Evolutionary conservation across 2,888 invertebrate genomes (phyloP), one percentile per base, ranked within the genome.

Genomic region (Exocentrus adspersus): DNA sequence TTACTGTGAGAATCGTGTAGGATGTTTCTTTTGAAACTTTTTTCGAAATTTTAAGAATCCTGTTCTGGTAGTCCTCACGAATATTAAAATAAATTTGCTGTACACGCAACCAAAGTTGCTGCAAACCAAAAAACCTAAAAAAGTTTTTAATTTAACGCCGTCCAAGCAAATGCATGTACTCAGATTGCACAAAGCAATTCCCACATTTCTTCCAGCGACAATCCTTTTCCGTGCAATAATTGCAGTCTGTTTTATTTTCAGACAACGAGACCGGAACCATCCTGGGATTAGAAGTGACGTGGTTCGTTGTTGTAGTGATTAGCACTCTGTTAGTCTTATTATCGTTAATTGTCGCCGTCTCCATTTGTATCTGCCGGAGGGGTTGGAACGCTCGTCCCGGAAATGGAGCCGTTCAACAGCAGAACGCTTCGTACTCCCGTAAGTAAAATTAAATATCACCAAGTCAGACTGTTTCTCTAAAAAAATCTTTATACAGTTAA

Each of bases 301-400:
- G 92, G 89, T 89, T 93, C 82, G 90, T 90, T 75, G 87, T 89
- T 66, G 87, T 89, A 75, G 88, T 90, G 56, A 90, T 92, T 69
- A 89, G 89, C 77, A 86, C 88, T 66, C 85, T 90, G 78, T 84
- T 94, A 79, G 86, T 90, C 73, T 84, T 90, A 78, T 87, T 90
- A 75, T 89, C 90, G 61, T 86, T 88, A 77, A 88, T 89, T 71
- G 88, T 90, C 62, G 90, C 89, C 71, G 86, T 90, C 64, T 89
- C 91, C 69, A 86, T 91, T 81, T 94, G 93, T 85, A 86, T 91
- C 77, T 94, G 93, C 82, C 88, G 92, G 65, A 88, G 90, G 74
- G 87, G 88, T 64, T 82, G 84, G 72, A 63, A 86, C 68, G 84
- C 82, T 64, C 75, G 82, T 63, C 73, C 79, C 48, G 79, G 79